Evolutionary conservation across 2,113 vertebrate species (phyloP), one percentile per base, ranked within the genome.

Genomic region (Crotalus horridus): DNA sequence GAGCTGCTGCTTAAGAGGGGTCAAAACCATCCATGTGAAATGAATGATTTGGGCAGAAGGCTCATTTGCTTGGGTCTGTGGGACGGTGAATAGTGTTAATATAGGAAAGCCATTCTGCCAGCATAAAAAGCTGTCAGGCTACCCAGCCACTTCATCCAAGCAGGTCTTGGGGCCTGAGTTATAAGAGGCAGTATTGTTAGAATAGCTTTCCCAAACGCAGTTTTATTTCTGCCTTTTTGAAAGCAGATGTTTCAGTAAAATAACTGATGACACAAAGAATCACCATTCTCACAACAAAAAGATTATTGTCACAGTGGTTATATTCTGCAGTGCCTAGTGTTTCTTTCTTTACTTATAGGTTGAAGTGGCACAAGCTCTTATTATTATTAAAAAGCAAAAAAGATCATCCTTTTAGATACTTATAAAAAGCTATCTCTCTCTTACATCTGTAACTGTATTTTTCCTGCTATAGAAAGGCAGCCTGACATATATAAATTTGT

Each of bases 401-500:
- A 87, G 61, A 7, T 0, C 39, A 21, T 0, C 1, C 13, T 91
- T 61, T 90, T 43, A 26, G 21, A 48, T 21, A 54, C 9, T 59
- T 51, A 29, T 26, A 43, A 81, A 61, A 53, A 17, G 8, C 21
- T 87, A 20, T 81, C 48, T 46, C 1, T 10, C 1, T 26, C 10
- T 92, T 39, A 1, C 15, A 17, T 92, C 88, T 90, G 23, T 64
- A 90, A n/a, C 0, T 33, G n/a, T 54, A 61, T 87, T 46, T 21
- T 46, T 81, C 0, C 46, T 17, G 69, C 48, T 39, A 51, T 4
- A 0, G 55, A 0, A 85, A 85, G 92, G 48, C 43, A 59, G 29
- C 20, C 58, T 69, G 58, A 54, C 46, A 87, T 85, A 39, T 53
- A 92, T 53, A 91, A 87, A 88, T 64, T 23, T 87, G 58, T 92